Evolutionary conservation across 2,797 vertebrate species (phyloP).

Genomic region (Rallus crepitans): DNA sequence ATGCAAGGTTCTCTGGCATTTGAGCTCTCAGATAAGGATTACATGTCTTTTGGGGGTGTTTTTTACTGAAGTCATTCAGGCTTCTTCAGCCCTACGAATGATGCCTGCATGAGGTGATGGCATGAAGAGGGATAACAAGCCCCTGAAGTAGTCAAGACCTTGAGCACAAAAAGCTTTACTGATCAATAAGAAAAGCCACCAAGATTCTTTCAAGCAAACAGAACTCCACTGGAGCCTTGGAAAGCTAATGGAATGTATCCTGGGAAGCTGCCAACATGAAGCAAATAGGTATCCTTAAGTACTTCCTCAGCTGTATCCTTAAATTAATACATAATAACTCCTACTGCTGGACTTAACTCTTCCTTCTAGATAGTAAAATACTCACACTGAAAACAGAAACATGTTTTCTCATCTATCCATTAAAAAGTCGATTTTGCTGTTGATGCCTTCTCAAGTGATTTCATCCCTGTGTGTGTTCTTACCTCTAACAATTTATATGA

Average conservation of each 20-base stretch:
- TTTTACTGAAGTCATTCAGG: background rate
- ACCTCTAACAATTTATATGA: background rate
- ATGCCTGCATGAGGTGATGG: background rate
- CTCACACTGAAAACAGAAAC: background rate
- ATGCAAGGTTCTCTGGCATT: background rate
- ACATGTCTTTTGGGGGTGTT: background rate
- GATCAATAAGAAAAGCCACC: background rate
- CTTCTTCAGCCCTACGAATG: background rate
- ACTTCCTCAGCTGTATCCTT: background rate
- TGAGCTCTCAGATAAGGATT: background rate
- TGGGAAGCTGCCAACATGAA: background rate
- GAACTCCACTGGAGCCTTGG: background rate
- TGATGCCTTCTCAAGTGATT: background rate
- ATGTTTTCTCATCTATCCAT: background rate
- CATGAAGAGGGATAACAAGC: background rate
- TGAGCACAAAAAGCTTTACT: background rate
- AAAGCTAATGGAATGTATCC: background rate
- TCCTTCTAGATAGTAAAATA: background rate
- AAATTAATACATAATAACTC: background rate
- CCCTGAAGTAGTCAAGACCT: background rate
- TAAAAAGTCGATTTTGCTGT: background rate
- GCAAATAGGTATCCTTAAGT: background rate
- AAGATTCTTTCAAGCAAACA: background rate
- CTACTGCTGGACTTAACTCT: background rate
- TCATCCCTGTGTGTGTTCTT: background rate